Conservation (phyloP, 2,113 vertebrate species). For the Tragelaphus strepsiceros region DNA sequence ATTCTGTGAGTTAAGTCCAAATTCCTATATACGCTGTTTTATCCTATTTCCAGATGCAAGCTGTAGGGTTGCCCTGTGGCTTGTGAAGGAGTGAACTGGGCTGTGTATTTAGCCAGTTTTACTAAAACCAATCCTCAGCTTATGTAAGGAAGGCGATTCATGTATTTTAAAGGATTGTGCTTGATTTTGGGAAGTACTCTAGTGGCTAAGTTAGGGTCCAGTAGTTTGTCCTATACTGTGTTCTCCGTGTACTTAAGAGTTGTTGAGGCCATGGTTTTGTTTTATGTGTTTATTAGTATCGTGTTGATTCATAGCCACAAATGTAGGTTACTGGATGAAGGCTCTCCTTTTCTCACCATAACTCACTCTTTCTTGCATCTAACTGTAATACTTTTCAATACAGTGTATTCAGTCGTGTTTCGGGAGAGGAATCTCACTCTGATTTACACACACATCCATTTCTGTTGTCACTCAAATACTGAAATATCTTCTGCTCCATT, state of each 20-base stretch:
- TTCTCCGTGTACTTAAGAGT: not conserved
- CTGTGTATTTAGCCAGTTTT: not conserved
- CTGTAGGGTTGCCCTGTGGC: not conserved
- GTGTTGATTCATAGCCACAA: not conserved
- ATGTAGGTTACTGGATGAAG: not conserved
- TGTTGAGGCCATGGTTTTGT: conserved; percentile 47
- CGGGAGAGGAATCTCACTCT: conserved; percentile 55
- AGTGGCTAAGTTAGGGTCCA: not conserved
- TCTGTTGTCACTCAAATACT: conserved; percentile 60
- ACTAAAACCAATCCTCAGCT: not conserved
- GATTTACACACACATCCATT: conserved; percentile 31
- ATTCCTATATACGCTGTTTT: not conserved
- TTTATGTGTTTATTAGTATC: conserved; percentile 48
- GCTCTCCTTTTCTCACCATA: conserved; percentile 59
- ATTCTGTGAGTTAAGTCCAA: not conserved
- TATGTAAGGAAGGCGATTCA: not conserved
- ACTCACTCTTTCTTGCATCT: conserved; percentile 50
- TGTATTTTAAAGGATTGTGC: not conserved
- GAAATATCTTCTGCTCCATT: conserved; percentile 66
- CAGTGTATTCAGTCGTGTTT: conserved; percentile 49
- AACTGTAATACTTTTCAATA: conserved; percentile 58
- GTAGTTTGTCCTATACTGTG: not conserved
- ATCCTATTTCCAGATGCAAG: not conserved
- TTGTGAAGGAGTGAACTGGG: not conserved
- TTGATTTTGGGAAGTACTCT: not conserved